Evolutionary conservation across 2,888 invertebrate species (phyloP).

Genomic region (Drosophila austrosaltans): DNA sequence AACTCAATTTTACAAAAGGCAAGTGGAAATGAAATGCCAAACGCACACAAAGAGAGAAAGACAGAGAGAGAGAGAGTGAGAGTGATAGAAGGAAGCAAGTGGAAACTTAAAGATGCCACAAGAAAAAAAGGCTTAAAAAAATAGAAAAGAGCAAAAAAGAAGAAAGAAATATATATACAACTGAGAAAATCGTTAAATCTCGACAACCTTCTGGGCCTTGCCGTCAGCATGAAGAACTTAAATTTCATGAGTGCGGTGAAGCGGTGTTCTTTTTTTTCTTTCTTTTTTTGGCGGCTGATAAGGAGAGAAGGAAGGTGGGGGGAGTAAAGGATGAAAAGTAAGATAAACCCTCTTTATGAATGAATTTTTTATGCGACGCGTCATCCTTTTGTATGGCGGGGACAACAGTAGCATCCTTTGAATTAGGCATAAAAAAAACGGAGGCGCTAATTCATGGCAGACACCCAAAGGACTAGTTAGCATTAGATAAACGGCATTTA

Average conservation of each 20-base stretch:
- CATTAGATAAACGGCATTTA: conserved; percentile 69
- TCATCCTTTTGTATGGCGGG: conserved; percentile 32
- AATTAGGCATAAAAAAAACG: conserved; percentile 36
- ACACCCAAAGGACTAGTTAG: conserved; percentile 78
- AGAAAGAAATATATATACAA: background rate
- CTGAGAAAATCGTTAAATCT: conserved; percentile 9
- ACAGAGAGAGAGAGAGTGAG: no score
- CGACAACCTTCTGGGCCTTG: conserved; percentile 9
- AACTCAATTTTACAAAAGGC: conserved; percentile 7
- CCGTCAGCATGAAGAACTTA: background rate
- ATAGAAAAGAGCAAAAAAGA: background rate
- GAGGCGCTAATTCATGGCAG: conserved; percentile 57
- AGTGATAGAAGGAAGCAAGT: conserved; percentile 3
- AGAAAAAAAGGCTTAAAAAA: background rate
- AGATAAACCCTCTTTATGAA: conserved; percentile 60
- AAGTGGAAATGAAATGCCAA: conserved; percentile 8
- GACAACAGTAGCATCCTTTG: conserved; percentile 35
- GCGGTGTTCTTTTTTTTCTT: no score
- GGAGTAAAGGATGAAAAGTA: background rate
- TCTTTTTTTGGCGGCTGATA: no score
- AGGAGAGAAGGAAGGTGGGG: background rate
- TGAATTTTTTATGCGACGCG: conserved; percentile 67
- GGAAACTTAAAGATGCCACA: conserved; percentile 10
- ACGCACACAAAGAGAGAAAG: background rate
- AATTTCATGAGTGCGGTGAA: conserved; percentile 11